Conservation (phyloP, 2,888 invertebrate genomes). For the Pheosia tremula region DNA sequence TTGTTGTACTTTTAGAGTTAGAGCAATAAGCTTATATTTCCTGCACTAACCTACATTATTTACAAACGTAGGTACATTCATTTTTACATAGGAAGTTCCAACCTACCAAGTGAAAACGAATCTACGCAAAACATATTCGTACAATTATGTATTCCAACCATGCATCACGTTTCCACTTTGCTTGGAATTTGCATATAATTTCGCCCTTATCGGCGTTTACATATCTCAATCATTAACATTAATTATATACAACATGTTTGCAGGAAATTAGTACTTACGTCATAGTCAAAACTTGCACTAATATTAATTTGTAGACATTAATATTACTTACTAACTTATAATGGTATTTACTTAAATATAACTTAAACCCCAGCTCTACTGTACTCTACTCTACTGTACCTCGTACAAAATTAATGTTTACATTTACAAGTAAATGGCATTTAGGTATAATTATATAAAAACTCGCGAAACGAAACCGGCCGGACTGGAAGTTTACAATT, state of each 20-base stretch:
- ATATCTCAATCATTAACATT: too few relatives aligned
- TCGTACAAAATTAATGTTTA: neutral
- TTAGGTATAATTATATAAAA: slow-evolving; percentile 31
- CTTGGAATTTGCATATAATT: slow-evolving; percentile 9
- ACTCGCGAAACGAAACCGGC: slow-evolving; percentile 37
- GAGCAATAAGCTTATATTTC: too few relatives aligned
- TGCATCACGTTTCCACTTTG: slow-evolving; percentile 10
- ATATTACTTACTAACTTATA: too few relatives aligned
- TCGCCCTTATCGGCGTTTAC: neutral
- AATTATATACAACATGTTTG: neutral
- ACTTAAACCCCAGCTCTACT: too few relatives aligned
- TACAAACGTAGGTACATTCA: too few relatives aligned
- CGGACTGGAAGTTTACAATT: slow-evolving; percentile 32
- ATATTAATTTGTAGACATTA: too few relatives aligned
- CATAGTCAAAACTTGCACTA: neutral
- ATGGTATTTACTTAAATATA: too few relatives aligned
- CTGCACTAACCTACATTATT: too few relatives aligned
- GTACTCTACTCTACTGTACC: too few relatives aligned
- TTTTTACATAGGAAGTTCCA: too few relatives aligned
- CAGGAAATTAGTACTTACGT: neutral
- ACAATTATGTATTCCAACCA: neutral
- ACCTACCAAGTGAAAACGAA: too few relatives aligned
- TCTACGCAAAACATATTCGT: neutral
- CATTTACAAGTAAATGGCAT: slow-evolving; percentile 21
- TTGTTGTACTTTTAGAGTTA: too few relatives aligned